These are phyloP conservation scores for Podilymbus podiceps DNA, from an alignment of 2,113 vertebrate species.

Conservation along the genomic window DNA sequence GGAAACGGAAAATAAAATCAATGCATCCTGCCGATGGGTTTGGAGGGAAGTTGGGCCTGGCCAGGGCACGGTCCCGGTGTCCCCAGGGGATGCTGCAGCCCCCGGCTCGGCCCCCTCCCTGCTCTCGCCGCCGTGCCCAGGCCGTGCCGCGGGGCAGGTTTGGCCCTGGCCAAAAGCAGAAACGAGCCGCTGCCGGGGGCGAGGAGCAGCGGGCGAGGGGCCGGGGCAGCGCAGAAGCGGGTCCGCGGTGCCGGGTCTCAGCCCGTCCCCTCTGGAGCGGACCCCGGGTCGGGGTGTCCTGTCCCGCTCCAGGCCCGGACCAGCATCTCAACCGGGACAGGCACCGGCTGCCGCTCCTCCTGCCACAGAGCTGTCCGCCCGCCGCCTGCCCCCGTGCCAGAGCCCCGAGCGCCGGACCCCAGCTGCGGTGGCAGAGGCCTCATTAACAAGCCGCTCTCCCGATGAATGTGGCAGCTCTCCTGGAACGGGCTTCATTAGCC, in stretches of 20 bases:
- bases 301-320: neutral
- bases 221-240: accelerated
- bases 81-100: neutral
- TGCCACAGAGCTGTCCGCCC: accelerated
- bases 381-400: neutral
- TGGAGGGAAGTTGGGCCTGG: neutral
- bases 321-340: neutral
- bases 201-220: accelerated
- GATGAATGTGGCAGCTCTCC: slow-evolving; percentile 56
- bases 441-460: neutral
- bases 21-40: neutral
- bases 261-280: neutral
- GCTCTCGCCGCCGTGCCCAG: accelerated
- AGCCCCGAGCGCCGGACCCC: slow-evolving; percentile 24
- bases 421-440: slow-evolving; percentile 46
- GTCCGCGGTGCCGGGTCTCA: accelerated
- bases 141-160: accelerated
- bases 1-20: slow-evolving; percentile 62
- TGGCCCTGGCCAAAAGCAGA: neutral
- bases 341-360: neutral
- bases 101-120: accelerated
- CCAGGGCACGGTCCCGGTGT: neutral
- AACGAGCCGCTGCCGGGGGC: accelerated
- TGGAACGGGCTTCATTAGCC: slow-evolving; percentile 22
- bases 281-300: accelerated